Percentiles rank a stretch among this genome's conserved stretches.
Conservation (phyloP, 2,888 invertebrate species). For the Agrypnus murinus region DNA sequence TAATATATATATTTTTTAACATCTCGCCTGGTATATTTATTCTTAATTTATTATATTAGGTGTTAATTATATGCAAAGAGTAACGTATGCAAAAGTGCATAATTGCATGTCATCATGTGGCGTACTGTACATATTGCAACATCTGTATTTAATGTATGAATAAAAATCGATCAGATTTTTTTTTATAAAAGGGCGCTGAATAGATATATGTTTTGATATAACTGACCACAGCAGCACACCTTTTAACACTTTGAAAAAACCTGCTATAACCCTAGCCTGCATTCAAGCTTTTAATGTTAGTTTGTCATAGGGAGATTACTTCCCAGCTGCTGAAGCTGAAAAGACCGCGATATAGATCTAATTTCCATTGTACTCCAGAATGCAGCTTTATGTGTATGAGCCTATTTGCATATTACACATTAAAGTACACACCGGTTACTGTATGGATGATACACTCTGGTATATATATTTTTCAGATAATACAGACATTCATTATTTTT, state of each 20-base stretch:
- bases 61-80: too few species aligned
- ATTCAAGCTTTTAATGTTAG: conserved; percentile 47
- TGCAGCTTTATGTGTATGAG: conserved; percentile 41
- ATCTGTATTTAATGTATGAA: too few species aligned
- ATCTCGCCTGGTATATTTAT: too few species aligned
- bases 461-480: conserved; percentile 3
- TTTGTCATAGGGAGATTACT: conserved; percentile 47
- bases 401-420: conserved; percentile 49
- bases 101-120: too few species aligned
- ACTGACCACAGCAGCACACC: conserved; percentile 25
- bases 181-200: too few species aligned
- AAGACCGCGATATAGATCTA: conserved; percentile 49
- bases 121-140: too few species aligned
- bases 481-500: conserved; percentile 9
- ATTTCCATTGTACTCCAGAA: conserved; percentile 47
- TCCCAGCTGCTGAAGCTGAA: conserved; percentile 50
- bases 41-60: too few species aligned
- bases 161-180: too few species aligned
- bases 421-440: conserved; percentile 43
- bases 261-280: conserved; percentile 40
- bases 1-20: too few species aligned
- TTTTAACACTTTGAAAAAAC: conserved; percentile 36
- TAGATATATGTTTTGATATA: conserved; percentile 27
- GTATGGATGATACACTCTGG: conserved; percentile 11
- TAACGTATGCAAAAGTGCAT: too few species aligned